Conservation (phyloP, 2,797 vertebrate species). For the Caiman crocodilus region DNA sequence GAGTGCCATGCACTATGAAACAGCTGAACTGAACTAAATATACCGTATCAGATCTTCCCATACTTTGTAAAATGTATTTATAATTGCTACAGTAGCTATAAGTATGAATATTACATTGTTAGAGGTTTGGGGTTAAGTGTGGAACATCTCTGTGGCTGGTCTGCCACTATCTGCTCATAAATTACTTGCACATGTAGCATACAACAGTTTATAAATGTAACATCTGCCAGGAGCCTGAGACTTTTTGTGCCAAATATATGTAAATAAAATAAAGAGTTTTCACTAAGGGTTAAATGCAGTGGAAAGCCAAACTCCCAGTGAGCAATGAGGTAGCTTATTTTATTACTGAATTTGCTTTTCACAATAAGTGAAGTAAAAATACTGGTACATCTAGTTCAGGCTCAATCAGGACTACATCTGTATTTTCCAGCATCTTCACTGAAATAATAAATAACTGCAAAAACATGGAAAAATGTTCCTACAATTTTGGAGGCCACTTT, state of each 20-base stretch:
- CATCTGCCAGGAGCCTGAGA: too few relatives aligned
- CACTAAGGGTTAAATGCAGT: neutral
- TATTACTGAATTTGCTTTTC: neutral
- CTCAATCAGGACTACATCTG: fast-evolving
- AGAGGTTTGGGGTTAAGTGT: too few relatives aligned
- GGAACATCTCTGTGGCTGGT: too few relatives aligned
- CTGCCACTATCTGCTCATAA: too few relatives aligned
- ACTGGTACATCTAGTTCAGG: neutral
- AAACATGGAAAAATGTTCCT: fast-evolving
- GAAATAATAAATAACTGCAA: neutral
- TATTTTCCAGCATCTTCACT: fast-evolving
- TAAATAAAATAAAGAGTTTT: neutral
- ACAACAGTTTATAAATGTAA: too few relatives aligned
- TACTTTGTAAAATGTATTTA: too few relatives aligned
- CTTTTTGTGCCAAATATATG: neutral
- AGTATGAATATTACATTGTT: too few relatives aligned
- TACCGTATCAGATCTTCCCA: too few relatives aligned
- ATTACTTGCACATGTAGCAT: too few relatives aligned
- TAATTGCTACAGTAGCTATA: too few relatives aligned
- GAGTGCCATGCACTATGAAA: too few relatives aligned
- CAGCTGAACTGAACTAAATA: too few relatives aligned
- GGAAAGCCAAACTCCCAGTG: neutral
- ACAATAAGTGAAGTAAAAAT: neutral
- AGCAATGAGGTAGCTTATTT: neutral
- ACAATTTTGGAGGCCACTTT: fast-evolving